These are phyloP conservation scores for Sesia bembeciformis DNA, from an alignment of 2,888 invertebrate species.

Conservation along the genomic window DNA sequence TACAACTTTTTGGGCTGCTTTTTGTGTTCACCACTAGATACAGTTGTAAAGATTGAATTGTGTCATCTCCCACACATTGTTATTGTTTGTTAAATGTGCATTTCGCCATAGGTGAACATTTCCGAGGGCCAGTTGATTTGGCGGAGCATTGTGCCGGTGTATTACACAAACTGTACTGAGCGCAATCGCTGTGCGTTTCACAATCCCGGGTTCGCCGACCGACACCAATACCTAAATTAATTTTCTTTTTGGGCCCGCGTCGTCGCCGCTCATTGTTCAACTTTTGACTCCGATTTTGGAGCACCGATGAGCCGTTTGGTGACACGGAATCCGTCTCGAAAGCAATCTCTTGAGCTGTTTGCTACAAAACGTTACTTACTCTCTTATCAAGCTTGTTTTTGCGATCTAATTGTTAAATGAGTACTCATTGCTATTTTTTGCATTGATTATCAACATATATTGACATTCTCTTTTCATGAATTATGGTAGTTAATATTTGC, in stretches of 20 bases:
- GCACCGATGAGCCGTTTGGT: slow-evolving; percentile 38
- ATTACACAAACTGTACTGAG: slow-evolving; percentile 66
- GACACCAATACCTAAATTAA: slow-evolving; percentile 74
- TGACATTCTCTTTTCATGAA: too few relatives aligned
- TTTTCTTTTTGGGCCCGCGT: slow-evolving; percentile 65
- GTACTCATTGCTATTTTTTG: too few relatives aligned
- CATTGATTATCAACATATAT: too few relatives aligned
- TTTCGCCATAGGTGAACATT: slow-evolving; percentile 59
- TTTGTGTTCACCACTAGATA: slow-evolving; percentile 3
- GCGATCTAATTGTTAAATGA: too few relatives aligned
- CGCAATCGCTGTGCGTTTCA: slow-evolving; percentile 67
- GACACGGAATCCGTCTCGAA: slow-evolving; percentile 30
- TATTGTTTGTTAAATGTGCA: slow-evolving; percentile 21
- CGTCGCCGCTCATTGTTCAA: slow-evolving; percentile 60
- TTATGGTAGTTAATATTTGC: too few relatives aligned
- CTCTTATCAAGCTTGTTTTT: too few relatives aligned
- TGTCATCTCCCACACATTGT: slow-evolving; percentile 9
- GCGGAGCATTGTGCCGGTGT: slow-evolving; percentile 58
- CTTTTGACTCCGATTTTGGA: slow-evolving; percentile 53
- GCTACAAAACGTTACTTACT: background rate
- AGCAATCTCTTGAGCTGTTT: slow-evolving; percentile 10
- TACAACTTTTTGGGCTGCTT: too few relatives aligned
- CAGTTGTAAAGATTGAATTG: slow-evolving; percentile 3
- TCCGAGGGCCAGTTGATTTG: slow-evolving; percentile 58
- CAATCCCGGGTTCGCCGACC: slow-evolving; percentile 66